Evolutionary conservation across 2,113 vertebrate species (phyloP).

Genomic region (Microtus pennsylvanicus): DNA sequence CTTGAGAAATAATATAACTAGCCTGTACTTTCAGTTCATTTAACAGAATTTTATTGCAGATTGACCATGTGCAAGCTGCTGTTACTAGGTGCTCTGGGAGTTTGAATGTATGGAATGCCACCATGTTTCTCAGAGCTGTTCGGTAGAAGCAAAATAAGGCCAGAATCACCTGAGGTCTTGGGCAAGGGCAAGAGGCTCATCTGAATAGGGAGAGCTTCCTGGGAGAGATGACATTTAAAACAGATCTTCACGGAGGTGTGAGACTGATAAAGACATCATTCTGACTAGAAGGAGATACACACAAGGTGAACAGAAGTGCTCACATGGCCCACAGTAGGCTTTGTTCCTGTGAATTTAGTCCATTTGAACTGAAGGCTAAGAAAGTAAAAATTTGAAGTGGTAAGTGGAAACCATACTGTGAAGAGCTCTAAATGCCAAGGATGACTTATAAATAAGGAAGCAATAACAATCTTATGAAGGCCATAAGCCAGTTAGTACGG

Average conservation of each 20-base stretch:
- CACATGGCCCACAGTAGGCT: neutral
- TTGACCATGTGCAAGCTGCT: neutral
- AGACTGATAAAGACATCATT: neutral
- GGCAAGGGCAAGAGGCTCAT: neutral
- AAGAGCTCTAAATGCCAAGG: neutral
- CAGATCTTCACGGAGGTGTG: neutral
- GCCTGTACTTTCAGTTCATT: neutral
- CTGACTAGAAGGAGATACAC: neutral
- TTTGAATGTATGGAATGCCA: neutral
- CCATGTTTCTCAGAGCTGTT: neutral
- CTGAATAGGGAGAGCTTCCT: neutral
- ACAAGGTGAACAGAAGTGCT: neutral
- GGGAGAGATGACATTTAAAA: neutral
- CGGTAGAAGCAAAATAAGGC: neutral
- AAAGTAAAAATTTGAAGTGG: neutral
- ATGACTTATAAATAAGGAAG: constrained; percentile 27
- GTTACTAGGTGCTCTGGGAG: neutral
- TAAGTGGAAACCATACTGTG: neutral
- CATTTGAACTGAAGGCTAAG: neutral
- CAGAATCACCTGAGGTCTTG: neutral
- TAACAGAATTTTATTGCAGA: neutral
- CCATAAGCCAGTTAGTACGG: neutral
- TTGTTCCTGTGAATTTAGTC: neutral
- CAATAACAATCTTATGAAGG: neutral
- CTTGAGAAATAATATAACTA: constrained; percentile 5